Conservation (phyloP, 2,113 vertebrate species). For the Camelus bactrianus region DNA sequence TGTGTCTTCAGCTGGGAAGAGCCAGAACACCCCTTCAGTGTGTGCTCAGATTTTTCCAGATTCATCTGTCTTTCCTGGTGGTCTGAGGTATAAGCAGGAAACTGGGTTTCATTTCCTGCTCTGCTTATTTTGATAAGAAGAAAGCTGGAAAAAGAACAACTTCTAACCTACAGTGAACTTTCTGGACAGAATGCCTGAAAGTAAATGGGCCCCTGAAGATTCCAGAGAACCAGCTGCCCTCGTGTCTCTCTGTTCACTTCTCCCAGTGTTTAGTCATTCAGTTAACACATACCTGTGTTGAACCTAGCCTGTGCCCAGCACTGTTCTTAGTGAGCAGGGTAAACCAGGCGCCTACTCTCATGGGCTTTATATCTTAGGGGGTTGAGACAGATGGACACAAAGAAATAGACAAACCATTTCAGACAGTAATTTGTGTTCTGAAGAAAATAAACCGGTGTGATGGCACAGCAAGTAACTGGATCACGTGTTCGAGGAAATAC, state of each 20-base stretch:
- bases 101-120: slow-evolving; percentile 57
- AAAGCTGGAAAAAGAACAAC: slow-evolving; percentile 48
- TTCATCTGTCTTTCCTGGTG: slow-evolving; percentile 52
- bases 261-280: not conserved
- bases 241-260: not conserved
- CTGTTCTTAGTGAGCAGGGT: not conserved
- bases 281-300: not conserved
- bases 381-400: not conserved
- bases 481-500: not conserved
- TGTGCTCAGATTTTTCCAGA: slow-evolving; percentile 36
- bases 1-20: not conserved
- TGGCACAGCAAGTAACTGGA: not conserved
- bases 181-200: not conserved
- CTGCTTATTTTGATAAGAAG: slow-evolving; percentile 72
- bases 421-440: not conserved
- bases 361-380: not conserved
- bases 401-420: not conserved
- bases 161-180: slow-evolving; percentile 30
- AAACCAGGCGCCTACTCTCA: fast-evolving
- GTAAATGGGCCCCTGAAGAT: not conserved
- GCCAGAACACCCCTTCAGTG: not conserved
- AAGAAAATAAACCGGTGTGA: not conserved
- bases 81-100: slow-evolving; percentile 68
- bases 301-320: not conserved
- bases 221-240: not conserved